Conservation (phyloP, 2,113 vertebrate species). For the Sitta europaea region DNA sequence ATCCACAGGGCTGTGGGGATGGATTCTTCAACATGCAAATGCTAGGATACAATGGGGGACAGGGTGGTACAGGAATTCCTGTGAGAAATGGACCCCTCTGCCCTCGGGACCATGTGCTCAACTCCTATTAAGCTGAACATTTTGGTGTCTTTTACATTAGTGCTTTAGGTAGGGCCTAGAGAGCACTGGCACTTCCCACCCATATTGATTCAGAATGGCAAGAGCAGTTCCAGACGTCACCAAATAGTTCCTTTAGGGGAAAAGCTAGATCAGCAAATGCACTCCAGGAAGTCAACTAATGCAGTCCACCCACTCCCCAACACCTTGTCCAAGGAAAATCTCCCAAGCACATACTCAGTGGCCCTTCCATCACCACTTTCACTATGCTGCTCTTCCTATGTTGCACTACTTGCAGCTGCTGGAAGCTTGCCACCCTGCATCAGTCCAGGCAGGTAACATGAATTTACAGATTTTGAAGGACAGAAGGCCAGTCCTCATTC, state of each 20-base stretch:
- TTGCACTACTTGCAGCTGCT: background rate
- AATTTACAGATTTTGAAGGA: background rate
- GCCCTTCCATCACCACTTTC: background rate
- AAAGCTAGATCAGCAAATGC: background rate
- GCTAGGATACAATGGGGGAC: background rate
- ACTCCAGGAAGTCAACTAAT: background rate
- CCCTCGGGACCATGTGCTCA: fast-evolving
- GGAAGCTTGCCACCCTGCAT: background rate
- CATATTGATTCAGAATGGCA: background rate
- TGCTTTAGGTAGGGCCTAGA: background rate
- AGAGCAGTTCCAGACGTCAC: background rate
- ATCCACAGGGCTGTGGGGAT: fast-evolving
- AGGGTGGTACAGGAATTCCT: background rate
- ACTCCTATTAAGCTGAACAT: background rate
- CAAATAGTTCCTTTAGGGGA: background rate
- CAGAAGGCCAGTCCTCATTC: background rate
- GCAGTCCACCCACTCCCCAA: background rate
- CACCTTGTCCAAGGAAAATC: background rate
- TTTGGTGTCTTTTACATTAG: background rate
- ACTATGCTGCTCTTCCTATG: background rate
- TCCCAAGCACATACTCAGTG: background rate
- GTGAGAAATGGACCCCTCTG: background rate
- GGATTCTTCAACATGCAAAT: fast-evolving
- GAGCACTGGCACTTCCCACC: background rate
- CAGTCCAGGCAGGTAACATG: background rate